Percentiles rank a stretch among this genome's conserved stretches.
Evolutionary conservation across 2,113 vertebrate species (phyloP).

Genomic region (Colistium nudipinnis): DNA sequence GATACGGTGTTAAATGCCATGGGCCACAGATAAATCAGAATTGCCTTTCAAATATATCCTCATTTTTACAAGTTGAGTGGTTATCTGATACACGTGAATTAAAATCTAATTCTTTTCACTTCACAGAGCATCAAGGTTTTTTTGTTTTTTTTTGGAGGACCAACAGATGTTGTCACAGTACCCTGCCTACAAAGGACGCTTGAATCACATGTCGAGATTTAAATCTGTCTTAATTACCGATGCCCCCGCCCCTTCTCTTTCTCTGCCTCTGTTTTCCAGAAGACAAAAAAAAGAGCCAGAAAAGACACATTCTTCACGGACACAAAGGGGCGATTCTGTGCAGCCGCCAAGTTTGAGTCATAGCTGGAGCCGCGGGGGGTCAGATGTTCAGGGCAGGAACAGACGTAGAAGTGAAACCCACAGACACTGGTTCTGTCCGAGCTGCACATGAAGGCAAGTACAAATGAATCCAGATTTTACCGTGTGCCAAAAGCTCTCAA

Average conservation of each 20-base stretch:
- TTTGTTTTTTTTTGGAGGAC: too few species aligned
- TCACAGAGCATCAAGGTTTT: neutral
- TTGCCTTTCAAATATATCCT: slow-evolving; percentile 15
- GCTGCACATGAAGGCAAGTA: neutral
- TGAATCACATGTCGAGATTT: slow-evolving; percentile 56
- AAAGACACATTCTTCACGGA: slow-evolving; percentile 72
- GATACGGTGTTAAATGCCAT: neutral
- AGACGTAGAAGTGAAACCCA: slow-evolving; percentile 37
- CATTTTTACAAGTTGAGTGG: neutral
- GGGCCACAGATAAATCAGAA: neutral
- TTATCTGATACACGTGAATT: neutral
- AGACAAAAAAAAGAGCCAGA: slow-evolving; percentile 45
- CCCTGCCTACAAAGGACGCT: slow-evolving; percentile 29
- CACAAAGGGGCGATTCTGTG: slow-evolving; percentile 78
- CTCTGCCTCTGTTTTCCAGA: slow-evolving; percentile 51
- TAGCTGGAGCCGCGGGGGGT: slow-evolving; percentile 56
- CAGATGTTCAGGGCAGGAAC: slow-evolving; percentile 54
- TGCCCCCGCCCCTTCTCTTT: slow-evolving; percentile 34
- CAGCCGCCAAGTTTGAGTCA: slow-evolving; percentile 66
- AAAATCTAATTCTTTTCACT: neutral
- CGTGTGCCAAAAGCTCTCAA: too few species aligned
- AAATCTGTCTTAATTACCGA: slow-evolving; percentile 54
- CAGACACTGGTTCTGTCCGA: slow-evolving; percentile 23
- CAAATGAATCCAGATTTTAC: neutral
- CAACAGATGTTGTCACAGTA: slow-evolving; percentile 22